Conservation (phyloP, 1,140 invertebrate species). For the Diabrotica undecimpunctata region DNA sequence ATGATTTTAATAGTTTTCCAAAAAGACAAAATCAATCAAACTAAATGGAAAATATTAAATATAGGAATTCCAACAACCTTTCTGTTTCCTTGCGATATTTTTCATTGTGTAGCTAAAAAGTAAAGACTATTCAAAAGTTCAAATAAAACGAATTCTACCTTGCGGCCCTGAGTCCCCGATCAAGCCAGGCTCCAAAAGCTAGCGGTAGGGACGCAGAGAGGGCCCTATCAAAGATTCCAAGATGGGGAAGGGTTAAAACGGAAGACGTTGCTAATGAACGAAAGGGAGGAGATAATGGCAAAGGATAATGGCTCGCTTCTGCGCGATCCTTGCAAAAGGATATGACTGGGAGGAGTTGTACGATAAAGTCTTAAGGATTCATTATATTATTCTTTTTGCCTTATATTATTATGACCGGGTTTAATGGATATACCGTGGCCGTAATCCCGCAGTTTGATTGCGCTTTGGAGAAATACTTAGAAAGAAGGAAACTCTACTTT, state of each 20-base stretch:
- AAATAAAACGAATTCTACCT: too few species aligned
- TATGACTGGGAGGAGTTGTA: slow-evolving; percentile 27
- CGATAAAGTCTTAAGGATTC: slow-evolving; percentile 23
- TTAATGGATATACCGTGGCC: slow-evolving; percentile 23
- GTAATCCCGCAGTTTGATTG: slow-evolving; percentile 8
- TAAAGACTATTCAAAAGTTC: too few species aligned
- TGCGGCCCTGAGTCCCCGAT: too few species aligned
- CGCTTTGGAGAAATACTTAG: not conserved
- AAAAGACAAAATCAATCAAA: too few species aligned
- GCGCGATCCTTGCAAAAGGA: slow-evolving; percentile 18
- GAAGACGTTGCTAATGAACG: slow-evolving; percentile 32
- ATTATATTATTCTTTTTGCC: slow-evolving; percentile 20
- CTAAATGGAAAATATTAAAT: too few species aligned
- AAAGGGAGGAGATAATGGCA: slow-evolving; percentile 32
- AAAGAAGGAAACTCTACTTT: slow-evolving; percentile 3
- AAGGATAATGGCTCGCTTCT: slow-evolving; percentile 32
- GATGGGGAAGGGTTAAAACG: slow-evolving; percentile 27
- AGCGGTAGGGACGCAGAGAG: not conserved
- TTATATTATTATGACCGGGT: slow-evolving; percentile 20
- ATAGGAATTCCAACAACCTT: too few species aligned
- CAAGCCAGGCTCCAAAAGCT: too few species aligned
- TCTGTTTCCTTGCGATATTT: too few species aligned
- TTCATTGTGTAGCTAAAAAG: too few species aligned
- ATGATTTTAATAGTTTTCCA: too few species aligned
- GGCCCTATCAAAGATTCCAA: slow-evolving; percentile 11